These are phyloP conservation scores for Xenus cinereus DNA, from an alignment of 2,113 vertebrate species.

Conservation along the genomic window DNA sequence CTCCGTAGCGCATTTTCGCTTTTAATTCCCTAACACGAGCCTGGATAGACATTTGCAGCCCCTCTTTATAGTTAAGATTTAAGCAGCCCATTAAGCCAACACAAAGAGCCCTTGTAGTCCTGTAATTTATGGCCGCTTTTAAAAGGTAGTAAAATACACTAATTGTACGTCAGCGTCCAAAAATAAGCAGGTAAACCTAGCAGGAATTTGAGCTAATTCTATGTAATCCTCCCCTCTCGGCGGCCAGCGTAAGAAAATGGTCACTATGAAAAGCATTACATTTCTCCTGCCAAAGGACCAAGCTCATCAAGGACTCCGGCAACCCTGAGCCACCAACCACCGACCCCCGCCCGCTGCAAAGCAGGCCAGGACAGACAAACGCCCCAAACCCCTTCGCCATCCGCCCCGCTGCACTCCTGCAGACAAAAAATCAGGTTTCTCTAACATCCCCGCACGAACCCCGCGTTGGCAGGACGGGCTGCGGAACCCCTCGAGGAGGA, in stretches of 20 bases:
- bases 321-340: not conserved
- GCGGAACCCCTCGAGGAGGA: not conserved
- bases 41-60: conserved; percentile 15
- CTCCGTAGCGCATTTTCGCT: conserved; percentile 29
- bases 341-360: not conserved
- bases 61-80: conserved; percentile 61
- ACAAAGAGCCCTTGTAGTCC: conserved; percentile 68
- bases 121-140: conserved; percentile 79
- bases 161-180: conserved; percentile 74
- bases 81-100: conserved; percentile 64
- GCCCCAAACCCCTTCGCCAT: not conserved
- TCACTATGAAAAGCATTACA: not conserved
- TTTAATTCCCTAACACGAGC: conserved; percentile 17
- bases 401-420: not conserved
- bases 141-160: conserved; percentile 80
- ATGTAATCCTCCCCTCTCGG: conserved; percentile 41
- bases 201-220: conserved; percentile 69
- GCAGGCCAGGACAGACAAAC: not conserved
- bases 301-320: not conserved
- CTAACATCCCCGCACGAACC: not conserved
- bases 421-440: not conserved
- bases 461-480: not conserved
- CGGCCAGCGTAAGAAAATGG: not conserved
- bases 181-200: conserved; percentile 75
- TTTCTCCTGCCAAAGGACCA: conserved; percentile 11